phyloP scores from a whole-genome alignment of 1,140 invertebrate species.

The Hypothenemus hampei region DNA sequence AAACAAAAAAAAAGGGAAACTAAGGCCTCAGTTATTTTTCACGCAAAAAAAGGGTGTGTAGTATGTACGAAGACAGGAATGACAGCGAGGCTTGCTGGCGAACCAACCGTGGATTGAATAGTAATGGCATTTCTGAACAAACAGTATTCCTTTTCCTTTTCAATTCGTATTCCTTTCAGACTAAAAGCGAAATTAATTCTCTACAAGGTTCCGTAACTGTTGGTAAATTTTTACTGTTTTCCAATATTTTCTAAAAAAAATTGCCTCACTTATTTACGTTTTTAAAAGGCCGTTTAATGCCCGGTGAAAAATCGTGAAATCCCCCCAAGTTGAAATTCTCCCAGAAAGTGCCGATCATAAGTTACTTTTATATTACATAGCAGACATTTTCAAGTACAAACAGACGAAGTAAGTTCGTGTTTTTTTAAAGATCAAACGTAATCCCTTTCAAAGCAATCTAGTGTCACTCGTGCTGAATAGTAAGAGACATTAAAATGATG shows the following conservation, averaged over 20 bases:
- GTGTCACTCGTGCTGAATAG: too few species aligned
- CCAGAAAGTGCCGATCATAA: background rate
- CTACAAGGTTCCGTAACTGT: conserved; percentile 4
- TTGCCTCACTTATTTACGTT: too few species aligned
- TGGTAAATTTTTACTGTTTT: conserved; percentile 1
- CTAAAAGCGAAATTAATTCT: conserved; percentile 15
- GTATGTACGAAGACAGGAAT: conserved; percentile 42
- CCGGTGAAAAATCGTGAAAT: too few species aligned
- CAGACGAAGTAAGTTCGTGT: too few species aligned
- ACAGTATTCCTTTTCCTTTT: conserved; percentile 14
- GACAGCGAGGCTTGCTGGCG: conserved; percentile 38
- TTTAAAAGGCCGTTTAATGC: too few species aligned
- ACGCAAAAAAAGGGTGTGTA: conserved; percentile 37
- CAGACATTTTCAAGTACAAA: too few species aligned
- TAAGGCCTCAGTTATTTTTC: conserved; percentile 35
- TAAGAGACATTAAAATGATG: too few species aligned
- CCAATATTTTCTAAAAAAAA: background rate
- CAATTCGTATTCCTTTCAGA: conserved; percentile 15
- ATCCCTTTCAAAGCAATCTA: too few species aligned
- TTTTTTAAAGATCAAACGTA: too few species aligned
- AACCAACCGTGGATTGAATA: conserved; percentile 38
- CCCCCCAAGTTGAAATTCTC: too few species aligned
- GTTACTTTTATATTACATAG: too few species aligned
- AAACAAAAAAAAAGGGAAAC: conserved; percentile 35
- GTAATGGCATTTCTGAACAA: conserved; percentile 34